Base-by-base conservation (phyloP, 2,113 vertebrate genomes). In the Periophthalmus modestus region DNA sequence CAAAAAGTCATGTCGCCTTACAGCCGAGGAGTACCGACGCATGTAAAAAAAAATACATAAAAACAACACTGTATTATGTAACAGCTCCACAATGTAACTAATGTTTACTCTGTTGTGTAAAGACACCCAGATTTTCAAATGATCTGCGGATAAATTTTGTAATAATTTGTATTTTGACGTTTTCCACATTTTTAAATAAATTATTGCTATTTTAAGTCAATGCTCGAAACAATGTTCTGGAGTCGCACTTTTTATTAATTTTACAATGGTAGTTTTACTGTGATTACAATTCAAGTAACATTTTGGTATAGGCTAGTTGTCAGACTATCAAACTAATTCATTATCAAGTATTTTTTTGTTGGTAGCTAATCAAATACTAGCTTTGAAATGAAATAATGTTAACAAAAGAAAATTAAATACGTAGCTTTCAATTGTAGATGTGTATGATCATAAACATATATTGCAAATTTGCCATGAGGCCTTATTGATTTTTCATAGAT, bases 1-100 rank as follows among this genome's bases (percentile, higher is more conserved):
- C 94, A 95, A 95, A 89, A 90, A 68, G 39, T 77, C 81, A 82
- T 74, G 91, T 81, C 87, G 93, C 94, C 90, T 92, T 87, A 87
- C 89, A 88, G 95, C 92, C 91, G 90, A 65, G 62, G 90, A 65
- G 62, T 65, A 65, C 39, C 34, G 34, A 65, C 18, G 34, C 62
- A 43, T 65, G 62, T 65, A 39, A 65, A 65, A 39, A 33, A 12
- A 13, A 9, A n/a, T n/a, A n/a, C 7, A 54, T 21, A 3, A 55
- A 11, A 18, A 52, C 16, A 43, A 65, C 62, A 65, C 62, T 65
- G 62, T 65, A 65, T 65, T 65, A 65, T 65, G 62, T 65, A 65
- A 65, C 62, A 65, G 62, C 62, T 65, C 62, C 62, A 65, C 62
- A 65, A 43, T 65, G 62, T 65, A 65, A 65, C 62, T n/a, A 43